phyloP scores from a whole-genome alignment of 1,140 invertebrate genomes.

The Metopolophium dirhodum region DNA sequence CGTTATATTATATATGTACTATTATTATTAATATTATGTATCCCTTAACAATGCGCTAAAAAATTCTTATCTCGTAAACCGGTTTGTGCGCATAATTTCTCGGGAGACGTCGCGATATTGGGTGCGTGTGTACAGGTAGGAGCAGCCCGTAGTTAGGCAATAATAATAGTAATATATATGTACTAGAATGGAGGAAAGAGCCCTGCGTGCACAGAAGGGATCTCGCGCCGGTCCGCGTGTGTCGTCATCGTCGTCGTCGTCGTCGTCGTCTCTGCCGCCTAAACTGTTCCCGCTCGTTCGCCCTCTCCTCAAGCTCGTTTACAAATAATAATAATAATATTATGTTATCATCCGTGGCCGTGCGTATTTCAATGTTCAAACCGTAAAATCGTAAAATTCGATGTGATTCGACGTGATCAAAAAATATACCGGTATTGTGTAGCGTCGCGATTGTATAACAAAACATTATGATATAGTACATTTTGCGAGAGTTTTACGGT shows the following conservation, averaged over 20 bases:
- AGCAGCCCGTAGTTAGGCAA: background rate
- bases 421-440: background rate
- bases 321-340: background rate
- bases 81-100: constrained; percentile 48
- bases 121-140: background rate
- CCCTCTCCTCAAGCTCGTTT: background rate
- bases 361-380: background rate
- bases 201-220: constrained; percentile 5
- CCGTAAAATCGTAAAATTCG: background rate
- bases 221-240: constrained; percentile 25
- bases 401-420: background rate
- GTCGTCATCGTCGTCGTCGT: background rate
- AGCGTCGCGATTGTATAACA: background rate
- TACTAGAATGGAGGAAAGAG: background rate
- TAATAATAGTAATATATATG: background rate
- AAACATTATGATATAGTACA: background rate
- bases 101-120: background rate
- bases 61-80: constrained; percentile 53
- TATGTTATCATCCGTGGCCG: background rate
- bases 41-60: constrained; percentile 38
- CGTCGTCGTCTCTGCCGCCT: background rate
- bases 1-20: background rate
- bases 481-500: background rate
- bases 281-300: background rate
- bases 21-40: constrained; percentile 26